Base-by-base conservation (phyloP, 2,113 vertebrate species). In the Emydocephalus ijimae region DNA sequence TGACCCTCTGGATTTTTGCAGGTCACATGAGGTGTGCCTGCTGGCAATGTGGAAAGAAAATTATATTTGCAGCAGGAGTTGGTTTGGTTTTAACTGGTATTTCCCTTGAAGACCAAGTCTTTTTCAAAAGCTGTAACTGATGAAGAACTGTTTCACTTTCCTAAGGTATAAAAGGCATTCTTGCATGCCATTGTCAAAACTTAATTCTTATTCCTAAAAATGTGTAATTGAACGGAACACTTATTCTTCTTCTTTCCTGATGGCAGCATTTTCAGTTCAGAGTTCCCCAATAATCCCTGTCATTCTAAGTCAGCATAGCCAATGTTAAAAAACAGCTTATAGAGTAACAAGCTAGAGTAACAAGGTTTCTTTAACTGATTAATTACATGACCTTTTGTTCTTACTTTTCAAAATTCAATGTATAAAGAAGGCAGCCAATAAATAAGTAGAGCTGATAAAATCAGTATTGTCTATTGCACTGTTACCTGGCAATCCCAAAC, bases 401-500 rank as follows among this genome's bases (percentile, higher is more conserved):
- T 20, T 86, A 29, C 20, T 50, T 56, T 88, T n/a, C 29, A 39
- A 74, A 29, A 12, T 4, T 55, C 21, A 50, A 24, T 39, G 29
- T 11, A 34, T 23, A 64, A 8, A 23, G 85, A 87, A 15, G 18
- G 15, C 26, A 55, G 23, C 11, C 18, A 87, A 21, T 34, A 29
- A 43, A 39, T 61, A 34, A 50, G 14, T 5, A 88, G 50, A 52
- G 48, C 24, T 26, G 56, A 85, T 45, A 89, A 89, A 91, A 81
- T 90, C 74, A 94, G 55, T 21, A 92, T 93, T 95, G 61, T n/a
- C 10, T 34, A 29, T 9, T 0, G 21, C 39, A 2, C 8, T 93
- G 95, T 94, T 96, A 99, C 99, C 98, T 98, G 98, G 93, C 89
- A 97, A 97, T 93, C 97, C 98, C 55, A 98, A 96, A 81, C 95